These are phyloP conservation scores for Enteromius treurensis DNA, from an alignment of 2,797 vertebrate species.

Conservation along the genomic window DNA sequence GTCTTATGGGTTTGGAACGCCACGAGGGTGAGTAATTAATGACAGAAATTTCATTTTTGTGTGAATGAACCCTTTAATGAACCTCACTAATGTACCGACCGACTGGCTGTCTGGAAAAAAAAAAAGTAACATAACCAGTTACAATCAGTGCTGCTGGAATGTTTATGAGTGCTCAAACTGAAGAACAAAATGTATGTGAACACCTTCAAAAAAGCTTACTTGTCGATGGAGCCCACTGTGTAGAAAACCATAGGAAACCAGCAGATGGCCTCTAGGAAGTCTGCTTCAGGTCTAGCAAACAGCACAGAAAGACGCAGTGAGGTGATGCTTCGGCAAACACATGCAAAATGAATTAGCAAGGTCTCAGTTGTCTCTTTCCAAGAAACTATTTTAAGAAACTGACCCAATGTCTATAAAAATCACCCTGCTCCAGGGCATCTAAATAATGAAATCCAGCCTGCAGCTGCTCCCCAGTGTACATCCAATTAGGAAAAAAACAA, in stretches of 20 bases:
- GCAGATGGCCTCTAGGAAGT: conserved; percentile 86
- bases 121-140: background rate
- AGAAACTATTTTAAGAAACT: conserved; percentile 24
- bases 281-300: conserved; percentile 79
- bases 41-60: too few relatives aligned
- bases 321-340: background rate
- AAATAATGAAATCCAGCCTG: conserved; percentile 44
- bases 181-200: background rate
- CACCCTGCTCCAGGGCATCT: conserved; percentile 19
- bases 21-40: too few relatives aligned
- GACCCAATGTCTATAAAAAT: conserved; percentile 37
- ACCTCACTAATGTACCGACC: background rate
- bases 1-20: too few relatives aligned
- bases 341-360: conserved; percentile 36
- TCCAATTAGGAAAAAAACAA: conserved; percentile 62
- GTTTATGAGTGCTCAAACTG: background rate
- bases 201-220: conserved; percentile 66
- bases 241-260: conserved; percentile 89
- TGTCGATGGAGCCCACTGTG: conserved; percentile 87
- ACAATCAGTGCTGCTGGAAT: background rate
- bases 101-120: background rate
- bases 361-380: conserved; percentile 26
- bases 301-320: background rate
- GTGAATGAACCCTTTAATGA: background rate
- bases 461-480: conserved; percentile 11